These are phyloP conservation scores for Oscheius sp. DNA, from an alignment of 2,888 invertebrate genomes.

Conservation along the genomic window DNA sequence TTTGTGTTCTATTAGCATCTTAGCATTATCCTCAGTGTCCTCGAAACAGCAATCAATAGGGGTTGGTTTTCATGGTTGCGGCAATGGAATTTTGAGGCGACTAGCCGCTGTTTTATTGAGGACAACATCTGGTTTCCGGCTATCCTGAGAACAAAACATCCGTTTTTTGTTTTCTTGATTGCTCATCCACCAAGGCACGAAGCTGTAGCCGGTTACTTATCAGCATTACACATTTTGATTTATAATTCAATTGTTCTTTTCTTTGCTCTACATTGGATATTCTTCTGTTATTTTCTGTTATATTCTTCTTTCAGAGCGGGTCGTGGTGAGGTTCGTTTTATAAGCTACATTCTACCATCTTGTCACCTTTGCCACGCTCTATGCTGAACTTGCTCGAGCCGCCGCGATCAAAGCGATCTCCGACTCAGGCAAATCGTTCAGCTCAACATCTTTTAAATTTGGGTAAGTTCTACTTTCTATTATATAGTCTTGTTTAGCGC, in stretches of 20 bases:
- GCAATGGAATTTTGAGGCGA: not conserved
- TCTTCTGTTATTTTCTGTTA: not conserved
- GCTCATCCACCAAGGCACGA: too few species aligned
- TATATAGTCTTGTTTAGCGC: constrained; percentile 32
- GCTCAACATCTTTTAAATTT: constrained; percentile 56
- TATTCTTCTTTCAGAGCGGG: constrained; percentile 13
- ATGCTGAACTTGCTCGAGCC: constrained; percentile 63
- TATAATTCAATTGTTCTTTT: not conserved
- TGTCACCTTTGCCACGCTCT: constrained; percentile 26
- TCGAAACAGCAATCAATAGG: constrained; percentile 22
- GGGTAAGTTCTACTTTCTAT: constrained; percentile 31
- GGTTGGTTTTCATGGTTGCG: constrained; percentile 13
- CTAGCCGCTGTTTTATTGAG: constrained; percentile 10
- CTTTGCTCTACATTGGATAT: not conserved
- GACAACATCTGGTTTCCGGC: constrained; percentile 6
- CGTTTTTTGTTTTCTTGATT: not conserved
- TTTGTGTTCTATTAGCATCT: constrained; percentile 19
- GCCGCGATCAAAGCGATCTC: constrained; percentile 54
- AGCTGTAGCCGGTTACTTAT: not conserved
- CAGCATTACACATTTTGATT: not conserved
- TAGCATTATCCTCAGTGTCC: constrained; percentile 22
- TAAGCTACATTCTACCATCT: constrained; percentile 7
- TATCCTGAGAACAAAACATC: not conserved
- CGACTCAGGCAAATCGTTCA: constrained; percentile 49
- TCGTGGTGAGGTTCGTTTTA: constrained; percentile 4